Base-by-base conservation (phyloP, 2,797 vertebrate genomes). In the Prunella strophiata region DNA sequence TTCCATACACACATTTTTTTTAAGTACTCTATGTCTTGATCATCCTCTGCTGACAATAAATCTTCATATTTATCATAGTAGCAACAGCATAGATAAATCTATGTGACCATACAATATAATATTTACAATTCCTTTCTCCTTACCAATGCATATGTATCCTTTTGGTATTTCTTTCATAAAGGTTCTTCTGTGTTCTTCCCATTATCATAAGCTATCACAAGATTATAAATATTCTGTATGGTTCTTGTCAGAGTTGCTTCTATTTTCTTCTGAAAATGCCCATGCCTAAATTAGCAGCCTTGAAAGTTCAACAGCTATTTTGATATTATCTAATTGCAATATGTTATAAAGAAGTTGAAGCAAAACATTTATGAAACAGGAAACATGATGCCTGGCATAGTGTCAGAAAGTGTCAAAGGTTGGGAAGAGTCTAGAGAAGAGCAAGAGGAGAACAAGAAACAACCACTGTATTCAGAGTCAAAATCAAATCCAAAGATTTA, bases 1-100 rank as follows among this genome's bases (percentile, higher is more conserved):
- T 61, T 82, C 34, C 0, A 0, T 45, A 52, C 1, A 45, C n/a
- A 9, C 6, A 30, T 14, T 48, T 62, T 17, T 1, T 59, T 63
- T 30, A 43, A 68, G 22, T 45, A 29, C 3, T 93, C 30, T 10
- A 10, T 61, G 27, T 38, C 13, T 67, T 59, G 19, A 2, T 62
- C 16, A 50, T 66, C 14, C 16, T 81, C 38, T 58, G 19, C 4
- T 8, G 3, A 43, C 2, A 18, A 61, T 22, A 82, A 26, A 63
- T n/a, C 5, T 88, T 75, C 27, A 10, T 52, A 54, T 57, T 73
- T n/a, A 34, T 66, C 29, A 12, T 13, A 65, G 42, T 8, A 89
- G 27, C 48, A 76, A 38, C 16, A 68, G 27, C 34, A 71, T 4
- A 76, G 22, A 50, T 54, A 65, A 50, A 42, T 32, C 14, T 71